Evolutionary conservation across 2,113 vertebrate genomes (phyloP).

Genomic region (Actenoides lindsayi): DNA sequence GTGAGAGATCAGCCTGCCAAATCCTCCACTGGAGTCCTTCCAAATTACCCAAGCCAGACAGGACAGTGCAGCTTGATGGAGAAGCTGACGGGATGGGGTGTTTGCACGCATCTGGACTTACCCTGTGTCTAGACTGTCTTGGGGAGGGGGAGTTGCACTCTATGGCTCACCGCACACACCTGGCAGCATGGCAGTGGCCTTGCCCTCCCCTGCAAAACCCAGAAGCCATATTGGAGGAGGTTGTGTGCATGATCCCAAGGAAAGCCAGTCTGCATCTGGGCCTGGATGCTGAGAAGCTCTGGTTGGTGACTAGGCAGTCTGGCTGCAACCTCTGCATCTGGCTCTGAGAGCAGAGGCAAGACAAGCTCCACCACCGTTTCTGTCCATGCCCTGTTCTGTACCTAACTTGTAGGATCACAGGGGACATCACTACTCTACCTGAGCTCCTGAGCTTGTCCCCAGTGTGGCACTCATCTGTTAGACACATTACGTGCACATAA

Average conservation of each 20-base stretch:
- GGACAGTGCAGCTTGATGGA: neutral
- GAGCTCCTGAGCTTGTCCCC: neutral
- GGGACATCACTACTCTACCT: neutral
- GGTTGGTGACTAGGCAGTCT: neutral
- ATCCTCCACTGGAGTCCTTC: neutral
- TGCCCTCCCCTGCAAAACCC: neutral
- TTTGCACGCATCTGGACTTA: constrained; percentile 13
- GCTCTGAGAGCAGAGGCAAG: neutral
- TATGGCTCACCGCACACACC: neutral
- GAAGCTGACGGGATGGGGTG: neutral
- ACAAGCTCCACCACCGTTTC: neutral
- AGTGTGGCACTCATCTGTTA: neutral
- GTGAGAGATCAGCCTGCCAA: constrained; percentile 18
- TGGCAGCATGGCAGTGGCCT: neutral
- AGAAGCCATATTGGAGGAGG: neutral
- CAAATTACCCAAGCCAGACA: neutral
- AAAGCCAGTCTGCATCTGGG: neutral
- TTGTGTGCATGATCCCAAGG: neutral
- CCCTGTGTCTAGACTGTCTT: neutral
- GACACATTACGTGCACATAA: neutral
- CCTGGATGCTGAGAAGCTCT: neutral
- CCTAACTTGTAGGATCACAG: neutral
- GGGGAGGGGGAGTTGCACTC: neutral
- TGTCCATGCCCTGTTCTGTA: neutral
- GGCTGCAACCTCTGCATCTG: neutral